phyloP scores from a whole-genome alignment of 2,113 vertebrate genomes.

The Oryzias curvinotus region DNA sequence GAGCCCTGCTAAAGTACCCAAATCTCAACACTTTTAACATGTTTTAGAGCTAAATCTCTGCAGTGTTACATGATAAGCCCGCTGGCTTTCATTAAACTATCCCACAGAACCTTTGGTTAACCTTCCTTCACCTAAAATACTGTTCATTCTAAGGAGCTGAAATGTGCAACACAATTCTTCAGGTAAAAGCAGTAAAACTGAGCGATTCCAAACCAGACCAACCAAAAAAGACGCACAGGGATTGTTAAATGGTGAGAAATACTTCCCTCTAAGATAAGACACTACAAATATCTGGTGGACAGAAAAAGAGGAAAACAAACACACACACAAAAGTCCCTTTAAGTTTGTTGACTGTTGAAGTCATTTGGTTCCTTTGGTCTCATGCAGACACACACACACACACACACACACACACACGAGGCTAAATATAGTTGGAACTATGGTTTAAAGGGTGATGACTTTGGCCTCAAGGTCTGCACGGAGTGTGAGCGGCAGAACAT shows the following conservation, averaged over 20 bases:
- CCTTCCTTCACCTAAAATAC: too few species aligned
- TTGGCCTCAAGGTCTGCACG: slow-evolving; percentile 46
- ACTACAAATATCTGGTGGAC: slow-evolving; percentile 15
- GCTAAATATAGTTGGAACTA: slow-evolving; percentile 53
- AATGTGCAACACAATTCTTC: slow-evolving; percentile 5
- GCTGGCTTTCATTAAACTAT: background rate
- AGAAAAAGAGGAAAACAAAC: background rate
- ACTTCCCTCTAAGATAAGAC: slow-evolving; percentile 33
- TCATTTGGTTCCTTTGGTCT: background rate
- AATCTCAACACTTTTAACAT: too few species aligned
- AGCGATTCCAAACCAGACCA: slow-evolving; percentile 43
- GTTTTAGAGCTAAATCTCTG: too few species aligned
- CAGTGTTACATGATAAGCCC: background rate
- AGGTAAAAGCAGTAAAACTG: slow-evolving; percentile 13
- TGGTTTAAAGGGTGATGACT: slow-evolving; percentile 47
- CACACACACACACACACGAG: slow-evolving; percentile 2
- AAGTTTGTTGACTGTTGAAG: slow-evolving; percentile 3
- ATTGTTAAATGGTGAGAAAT: slow-evolving; percentile 30
- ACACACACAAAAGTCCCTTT: background rate
- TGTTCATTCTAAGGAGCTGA: background rate
- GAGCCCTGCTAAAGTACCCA: too few species aligned
- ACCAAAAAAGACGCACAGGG: slow-evolving; percentile 56
- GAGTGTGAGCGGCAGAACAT: slow-evolving; percentile 59
- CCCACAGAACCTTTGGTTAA: too few species aligned
- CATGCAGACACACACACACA: slow-evolving; percentile 9